Conservation (phyloP, 2,113 vertebrate genomes). For the Labeo catla region DNA sequence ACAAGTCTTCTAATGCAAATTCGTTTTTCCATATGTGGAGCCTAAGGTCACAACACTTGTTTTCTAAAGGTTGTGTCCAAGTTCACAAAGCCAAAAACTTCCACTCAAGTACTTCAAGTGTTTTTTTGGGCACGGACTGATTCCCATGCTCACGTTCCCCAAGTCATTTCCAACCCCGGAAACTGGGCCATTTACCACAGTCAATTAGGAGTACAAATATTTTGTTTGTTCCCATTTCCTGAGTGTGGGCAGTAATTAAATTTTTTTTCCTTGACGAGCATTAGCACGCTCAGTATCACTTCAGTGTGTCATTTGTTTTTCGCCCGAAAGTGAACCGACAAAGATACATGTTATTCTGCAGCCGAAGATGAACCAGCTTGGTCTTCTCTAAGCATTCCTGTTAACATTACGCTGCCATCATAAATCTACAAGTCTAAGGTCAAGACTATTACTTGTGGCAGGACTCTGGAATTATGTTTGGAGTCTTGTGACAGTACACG, state of each 20-base stretch:
- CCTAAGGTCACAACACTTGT: background rate
- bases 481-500: constrained; percentile 6
- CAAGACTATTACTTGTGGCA: constrained; percentile 32
- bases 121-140: constrained; percentile 22
- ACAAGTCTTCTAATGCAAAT: background rate
- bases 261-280: constrained; percentile 4
- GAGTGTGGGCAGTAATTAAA: constrained; percentile 15
- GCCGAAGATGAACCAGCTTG: constrained; percentile 1
- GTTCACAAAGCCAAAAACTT: background rate
- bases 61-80: constrained; percentile 25
- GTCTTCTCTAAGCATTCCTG: constrained; percentile 21
- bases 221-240: constrained; percentile 31
- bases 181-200: constrained; percentile 49
- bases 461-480: constrained; percentile 25
- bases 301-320: constrained; percentile 18
- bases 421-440: constrained; percentile 43
- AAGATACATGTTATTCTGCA: constrained; percentile 19
- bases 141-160: constrained; percentile 25
- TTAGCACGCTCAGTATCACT: background rate
- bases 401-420: constrained; percentile 8
- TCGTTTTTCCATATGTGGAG: background rate
- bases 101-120: constrained; percentile 1
- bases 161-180: constrained; percentile 41
- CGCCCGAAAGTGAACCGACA: background rate
- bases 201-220: constrained; percentile 51